Evolutionary conservation across 1,140 invertebrate genomes (phyloP), one percentile per base, ranked within the genome.

Genomic region (Nasonia vitripennis): DNA sequence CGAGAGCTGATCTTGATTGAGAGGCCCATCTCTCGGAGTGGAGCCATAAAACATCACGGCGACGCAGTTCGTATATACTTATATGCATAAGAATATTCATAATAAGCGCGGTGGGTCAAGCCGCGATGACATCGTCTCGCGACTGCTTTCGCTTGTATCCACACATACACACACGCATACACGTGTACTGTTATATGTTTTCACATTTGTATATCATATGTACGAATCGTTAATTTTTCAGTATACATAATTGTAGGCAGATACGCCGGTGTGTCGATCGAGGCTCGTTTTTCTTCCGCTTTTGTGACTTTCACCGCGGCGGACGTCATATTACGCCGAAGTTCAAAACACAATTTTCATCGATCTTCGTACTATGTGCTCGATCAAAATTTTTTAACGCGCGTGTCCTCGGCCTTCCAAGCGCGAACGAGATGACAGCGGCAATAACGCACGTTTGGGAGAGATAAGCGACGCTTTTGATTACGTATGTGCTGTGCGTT

Each of bases 1-100:
- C 0, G 55, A 62, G 45, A 81, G 48, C 31, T 74, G 45, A 74
- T 81, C 70, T 81, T 81, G 80, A 81, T 74, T 34, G 70, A 81
- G 80, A 51, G 79, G 41, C 7, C 34, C 68, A 41, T 81, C 12
- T 68, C 45, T 62, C 55, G 20, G 41, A 62, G 55, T 62, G 55
- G 55, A 62, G 3, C 17, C 55, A 62, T 62, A 62, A 62, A 62
- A 62, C 55, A 62, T 17, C 17, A 4, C 5, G 55, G 17, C 55
- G 55, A 62, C 55, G 17, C 17, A 20, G 17, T 20, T 14, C 34
- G 34, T 62, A 6, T 27, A 27, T 27, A 27, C 27, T 27, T 2
- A 27, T 27, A 27, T 27, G 27, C 27, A 27, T 62, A 62, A 17
- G 55, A n/a, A 62, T 37, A 37, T 62, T 62, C 20, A n/a, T 62